phyloP scores from a whole-genome alignment of 2,797 vertebrate species.

The Tapera naevia region DNA sequence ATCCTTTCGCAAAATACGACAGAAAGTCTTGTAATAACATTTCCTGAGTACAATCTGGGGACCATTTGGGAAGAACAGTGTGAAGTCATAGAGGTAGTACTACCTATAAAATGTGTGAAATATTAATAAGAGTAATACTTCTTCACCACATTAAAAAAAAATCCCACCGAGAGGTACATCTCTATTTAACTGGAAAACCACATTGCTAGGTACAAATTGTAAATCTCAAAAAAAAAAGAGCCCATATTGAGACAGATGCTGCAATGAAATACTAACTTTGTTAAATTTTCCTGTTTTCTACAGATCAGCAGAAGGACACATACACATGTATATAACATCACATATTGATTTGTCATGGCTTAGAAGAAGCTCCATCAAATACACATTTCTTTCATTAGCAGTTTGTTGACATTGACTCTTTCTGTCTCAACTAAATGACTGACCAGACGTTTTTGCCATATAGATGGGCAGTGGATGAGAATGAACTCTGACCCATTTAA shows the following conservation, averaged over 20 bases:
- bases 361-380: conserved; percentile 65
- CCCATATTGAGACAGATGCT: not conserved
- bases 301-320: not conserved
- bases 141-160: conserved; percentile 40
- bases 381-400: conserved; percentile 58
- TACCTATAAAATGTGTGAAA: conserved; percentile 67
- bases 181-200: not conserved
- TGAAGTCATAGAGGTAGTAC: conserved; percentile 62
- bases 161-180: not conserved
- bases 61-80: conserved; percentile 49
- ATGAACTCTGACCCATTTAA: conserved; percentile 79
- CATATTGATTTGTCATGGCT: conserved; percentile 10
- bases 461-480: conserved; percentile 68
- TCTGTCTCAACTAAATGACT: conserved; percentile 52
- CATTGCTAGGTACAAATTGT: not conserved
- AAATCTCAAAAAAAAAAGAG: not conserved
- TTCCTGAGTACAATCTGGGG: conserved; percentile 72
- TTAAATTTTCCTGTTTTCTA: not conserved
- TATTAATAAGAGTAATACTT: conserved; percentile 68
- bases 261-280: not conserved
- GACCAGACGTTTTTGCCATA: conserved; percentile 59
- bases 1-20: conserved; percentile 69
- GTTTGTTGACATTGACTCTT: conserved; percentile 54
- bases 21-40: conserved; percentile 73
- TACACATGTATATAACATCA: not conserved